Conservation (phyloP, 1,140 invertebrate species). For the Bombus waltoni region DNA sequence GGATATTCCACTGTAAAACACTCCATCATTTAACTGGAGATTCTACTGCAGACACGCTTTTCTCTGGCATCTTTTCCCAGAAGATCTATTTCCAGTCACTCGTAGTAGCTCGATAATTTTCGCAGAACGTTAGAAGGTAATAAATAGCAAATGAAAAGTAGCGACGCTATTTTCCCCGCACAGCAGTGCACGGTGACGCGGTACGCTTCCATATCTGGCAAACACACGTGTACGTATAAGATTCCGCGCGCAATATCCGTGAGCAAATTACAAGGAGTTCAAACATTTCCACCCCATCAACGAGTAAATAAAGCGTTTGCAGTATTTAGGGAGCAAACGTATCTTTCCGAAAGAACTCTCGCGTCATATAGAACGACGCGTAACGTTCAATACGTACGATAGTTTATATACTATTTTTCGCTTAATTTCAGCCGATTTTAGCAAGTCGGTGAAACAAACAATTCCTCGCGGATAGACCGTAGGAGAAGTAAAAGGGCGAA, state of each 20-base stretch:
- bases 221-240: not conserved
- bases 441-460: not conserved
- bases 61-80: too few species aligned
- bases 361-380: too few species aligned
- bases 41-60: too few species aligned
- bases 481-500: not conserved
- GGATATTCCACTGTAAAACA: too few species aligned
- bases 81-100: not conserved
- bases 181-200: not conserved
- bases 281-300: slow-evolving; percentile 25
- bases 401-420: not conserved
- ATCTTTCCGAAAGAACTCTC: not conserved
- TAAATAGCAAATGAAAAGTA: not conserved
- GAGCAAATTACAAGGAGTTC: slow-evolving; percentile 42
- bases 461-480: not conserved
- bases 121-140: not conserved
- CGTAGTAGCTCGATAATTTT: not conserved
- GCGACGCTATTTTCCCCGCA: not conserved
- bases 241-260: slow-evolving; percentile 43
- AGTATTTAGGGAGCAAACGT: slow-evolving; percentile 51
- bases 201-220: not conserved
- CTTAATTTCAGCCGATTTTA: not conserved
- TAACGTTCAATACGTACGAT: not conserved
- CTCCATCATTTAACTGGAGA: not conserved
- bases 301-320: slow-evolving; percentile 35